Base-by-base conservation (phyloP, 2,113 vertebrate genomes). In the Amblyopsis rosae region DNA sequence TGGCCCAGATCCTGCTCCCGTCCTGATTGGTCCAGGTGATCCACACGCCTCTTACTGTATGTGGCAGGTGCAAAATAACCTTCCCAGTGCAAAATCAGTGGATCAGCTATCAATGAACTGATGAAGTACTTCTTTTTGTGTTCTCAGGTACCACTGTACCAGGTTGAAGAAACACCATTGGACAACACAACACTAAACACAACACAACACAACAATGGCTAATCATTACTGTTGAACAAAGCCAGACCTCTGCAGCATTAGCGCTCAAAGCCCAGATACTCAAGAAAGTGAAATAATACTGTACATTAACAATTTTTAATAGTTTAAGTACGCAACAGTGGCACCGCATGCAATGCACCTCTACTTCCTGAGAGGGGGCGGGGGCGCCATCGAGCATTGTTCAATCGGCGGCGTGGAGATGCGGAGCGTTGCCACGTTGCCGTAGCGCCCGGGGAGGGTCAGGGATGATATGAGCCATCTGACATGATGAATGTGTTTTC, bases 401-500 rank as follows among this genome's bases (percentile, higher is more conserved):
- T 90, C 83, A 87, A 81, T 83, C 86, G 79, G 82, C 50, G 41
- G n/a, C 75, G 26, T 87, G 81, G 3, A 65, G 60, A 82, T 86
- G 88, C 86, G 84, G 82, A 8, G 63, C 72, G 65, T 26, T 26
- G 26, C 26, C 26, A 67, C 65, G 65, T 77, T 57, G 83, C 81
- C 80, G 82, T 83, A 41, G 80, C 60, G 81, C 72, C 82, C 74
- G 77, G 84, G 26, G 26, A 26, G 26, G 87, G 87, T 89, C 87
- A 89, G 78, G 61, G 78, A 82, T 88, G 88, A 89, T 88, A 80
- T 82, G 82, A 87, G 79, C 72, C 78, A 45, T 75, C 76, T 82
- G 82, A 87, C 84, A 82, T 90, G 87, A 90, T 87, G 67, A 88
- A 90, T 90, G 88, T 88, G 87, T 89, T 90, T 84, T 87, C 89